Conservation (phyloP, 2,113 vertebrate species). For the Sitta europaea region DNA sequence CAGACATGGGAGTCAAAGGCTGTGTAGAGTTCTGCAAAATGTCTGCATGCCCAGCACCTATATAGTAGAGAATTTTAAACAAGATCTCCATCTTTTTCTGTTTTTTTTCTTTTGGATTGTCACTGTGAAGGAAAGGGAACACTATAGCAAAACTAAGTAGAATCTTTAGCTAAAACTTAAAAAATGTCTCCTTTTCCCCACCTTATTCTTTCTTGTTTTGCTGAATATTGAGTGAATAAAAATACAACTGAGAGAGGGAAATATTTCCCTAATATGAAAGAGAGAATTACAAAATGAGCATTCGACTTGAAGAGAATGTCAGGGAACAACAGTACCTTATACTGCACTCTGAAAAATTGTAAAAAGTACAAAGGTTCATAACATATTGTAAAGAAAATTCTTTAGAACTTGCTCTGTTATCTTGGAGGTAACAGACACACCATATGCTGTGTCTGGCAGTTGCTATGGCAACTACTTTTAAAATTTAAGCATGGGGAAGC, state of each 20-base stretch:
- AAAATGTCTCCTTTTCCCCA: background rate
- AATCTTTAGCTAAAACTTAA: background rate
- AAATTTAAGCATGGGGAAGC: slow-evolving; percentile 79
- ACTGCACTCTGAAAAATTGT: slow-evolving; percentile 69
- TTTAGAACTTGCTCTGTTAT: slow-evolving; percentile 81
- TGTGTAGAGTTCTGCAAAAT: background rate
- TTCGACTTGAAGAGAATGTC: slow-evolving; percentile 65
- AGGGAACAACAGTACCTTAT: slow-evolving; percentile 70
- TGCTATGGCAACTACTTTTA: slow-evolving; percentile 79
- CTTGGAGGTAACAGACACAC: slow-evolving; percentile 81
- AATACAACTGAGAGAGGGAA: slow-evolving; percentile 29
- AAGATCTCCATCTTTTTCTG: background rate
- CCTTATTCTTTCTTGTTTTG: background rate
- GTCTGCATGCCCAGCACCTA: background rate
- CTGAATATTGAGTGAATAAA: background rate
- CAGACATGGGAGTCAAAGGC: background rate
- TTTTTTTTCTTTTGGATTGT: background rate
- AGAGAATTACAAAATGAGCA: slow-evolving; percentile 62
- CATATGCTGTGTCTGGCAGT: slow-evolving; percentile 83
- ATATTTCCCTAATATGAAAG: slow-evolving; percentile 55
- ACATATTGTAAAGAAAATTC: slow-evolving; percentile 81
- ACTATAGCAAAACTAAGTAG: background rate
- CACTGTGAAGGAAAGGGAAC: background rate
- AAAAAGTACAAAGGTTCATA: slow-evolving; percentile 81
- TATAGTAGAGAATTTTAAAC: background rate